Conservation (phyloP, 2,888 invertebrate genomes). For the Epinotia brunnichana region DNA sequence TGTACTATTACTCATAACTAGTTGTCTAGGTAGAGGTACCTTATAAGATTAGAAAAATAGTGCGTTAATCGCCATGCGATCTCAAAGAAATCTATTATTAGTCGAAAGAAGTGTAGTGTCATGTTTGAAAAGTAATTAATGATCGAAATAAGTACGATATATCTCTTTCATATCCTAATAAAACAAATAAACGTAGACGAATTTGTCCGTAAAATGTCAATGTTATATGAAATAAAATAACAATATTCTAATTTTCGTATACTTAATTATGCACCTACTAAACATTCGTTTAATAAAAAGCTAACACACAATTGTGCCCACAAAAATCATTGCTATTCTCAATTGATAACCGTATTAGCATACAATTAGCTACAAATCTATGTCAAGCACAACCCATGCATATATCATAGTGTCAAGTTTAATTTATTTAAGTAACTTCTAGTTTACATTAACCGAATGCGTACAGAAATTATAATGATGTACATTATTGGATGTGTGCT, state of each 20-base stretch:
- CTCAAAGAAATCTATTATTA: too few relatives aligned
- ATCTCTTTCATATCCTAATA: too few relatives aligned
- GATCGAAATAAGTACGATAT: too few relatives aligned
- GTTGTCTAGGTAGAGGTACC: too few relatives aligned
- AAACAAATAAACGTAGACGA: too few relatives aligned
- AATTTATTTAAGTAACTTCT: constrained; percentile 29
- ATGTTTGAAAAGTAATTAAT: too few relatives aligned
- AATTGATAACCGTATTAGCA: constrained; percentile 30
- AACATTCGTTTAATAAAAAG: background rate
- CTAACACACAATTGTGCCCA: background rate
- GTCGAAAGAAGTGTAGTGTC: too few relatives aligned
- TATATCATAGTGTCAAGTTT: constrained; percentile 16
- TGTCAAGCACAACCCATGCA: constrained; percentile 29
- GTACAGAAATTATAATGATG: background rate
- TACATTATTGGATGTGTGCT: background rate
- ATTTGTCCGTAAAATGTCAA: too few relatives aligned
- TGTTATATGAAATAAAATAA: too few relatives aligned
- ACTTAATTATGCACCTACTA: background rate
- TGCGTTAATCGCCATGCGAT: too few relatives aligned
- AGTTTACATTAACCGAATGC: constrained; percentile 35
- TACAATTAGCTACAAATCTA: constrained; percentile 41
- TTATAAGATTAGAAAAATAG: too few relatives aligned
- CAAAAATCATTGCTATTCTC: constrained; percentile 22
- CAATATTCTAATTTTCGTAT: background rate
- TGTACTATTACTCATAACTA: too few relatives aligned